These are phyloP conservation scores for Drosophila rhopaloa DNA, from an alignment of 1,140 invertebrate genomes.

Conservation along the genomic window DNA sequence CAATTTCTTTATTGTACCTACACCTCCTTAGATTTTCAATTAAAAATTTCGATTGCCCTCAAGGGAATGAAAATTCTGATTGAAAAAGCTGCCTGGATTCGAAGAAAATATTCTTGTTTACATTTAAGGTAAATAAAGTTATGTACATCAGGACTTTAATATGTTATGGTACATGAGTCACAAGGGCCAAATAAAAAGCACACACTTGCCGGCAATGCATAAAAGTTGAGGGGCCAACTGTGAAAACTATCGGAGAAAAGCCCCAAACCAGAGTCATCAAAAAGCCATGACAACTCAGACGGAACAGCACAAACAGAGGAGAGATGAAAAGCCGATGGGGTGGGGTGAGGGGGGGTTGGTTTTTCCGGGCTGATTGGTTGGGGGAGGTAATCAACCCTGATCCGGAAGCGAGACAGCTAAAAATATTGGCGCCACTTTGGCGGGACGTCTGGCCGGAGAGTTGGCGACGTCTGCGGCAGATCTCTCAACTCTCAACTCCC, in stretches of 20 bases:
- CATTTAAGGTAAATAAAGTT: constrained; percentile 6
- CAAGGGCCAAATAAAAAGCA: constrained; percentile 1
- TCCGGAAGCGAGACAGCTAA: constrained; percentile 50
- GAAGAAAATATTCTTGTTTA: constrained; percentile 14
- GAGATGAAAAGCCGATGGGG: background rate
- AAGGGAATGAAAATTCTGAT: constrained; percentile 4
- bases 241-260: constrained; percentile 48
- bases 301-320: constrained; percentile 42
- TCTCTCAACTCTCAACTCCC: constrained; percentile 53
- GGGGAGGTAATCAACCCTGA: constrained; percentile 45
- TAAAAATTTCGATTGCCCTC: constrained; percentile 18
- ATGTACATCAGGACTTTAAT: constrained; percentile 2
- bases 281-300: constrained; percentile 48
- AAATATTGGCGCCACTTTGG: constrained; percentile 65
- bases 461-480: constrained; percentile 57
- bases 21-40: constrained; percentile 16
- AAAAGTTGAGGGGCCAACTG: constrained; percentile 22
- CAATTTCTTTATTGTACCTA: background rate
- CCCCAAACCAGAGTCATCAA: constrained; percentile 25
- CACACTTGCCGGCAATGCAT: constrained; percentile 2
- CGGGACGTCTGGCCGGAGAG: constrained; percentile 55
- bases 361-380: constrained; percentile 2
- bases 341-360: background rate
- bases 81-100: constrained; percentile 1
- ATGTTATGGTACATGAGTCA: constrained; percentile 25